Percentiles rank a stretch among this genome's conserved stretches.
Evolutionary conservation across 53 echinoderm and acorn worm genomes (phyloP).

Genomic region (Stichopus horrens): DNA sequence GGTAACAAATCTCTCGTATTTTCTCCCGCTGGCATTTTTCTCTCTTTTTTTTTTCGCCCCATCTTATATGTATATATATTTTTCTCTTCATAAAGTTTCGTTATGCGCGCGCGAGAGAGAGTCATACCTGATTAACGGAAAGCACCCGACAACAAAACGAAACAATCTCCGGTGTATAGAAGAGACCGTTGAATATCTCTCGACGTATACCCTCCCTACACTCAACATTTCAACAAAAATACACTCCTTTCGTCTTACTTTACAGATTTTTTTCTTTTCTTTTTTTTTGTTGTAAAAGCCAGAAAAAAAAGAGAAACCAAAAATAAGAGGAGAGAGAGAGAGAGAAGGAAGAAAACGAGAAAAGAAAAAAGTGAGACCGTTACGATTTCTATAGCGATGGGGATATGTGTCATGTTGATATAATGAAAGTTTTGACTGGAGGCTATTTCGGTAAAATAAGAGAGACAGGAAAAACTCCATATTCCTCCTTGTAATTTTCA

Average conservation of each 20-base stretch:
- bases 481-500: slow-evolving; percentile 7
- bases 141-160: slow-evolving; percentile 8
- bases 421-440: slow-evolving; percentile 35
- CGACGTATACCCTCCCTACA: not conserved
- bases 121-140: slow-evolving; percentile 32
- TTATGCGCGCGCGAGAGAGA: not conserved
- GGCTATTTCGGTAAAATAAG: slow-evolving; percentile 35
- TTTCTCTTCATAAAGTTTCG: slow-evolving; percentile 5
- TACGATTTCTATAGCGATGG: slow-evolving; percentile 33
- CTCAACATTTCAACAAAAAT: not conserved
- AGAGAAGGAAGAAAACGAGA: not conserved
- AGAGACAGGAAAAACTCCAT: not conserved
- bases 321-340: not conserved
- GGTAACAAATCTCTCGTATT: slow-evolving; percentile 34
- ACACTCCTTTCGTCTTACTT: slow-evolving; percentile 1
- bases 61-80: not conserved
- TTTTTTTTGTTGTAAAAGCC: too few species aligned
- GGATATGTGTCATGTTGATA: slow-evolving; percentile 45
- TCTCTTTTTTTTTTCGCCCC: not conserved
- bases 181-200: slow-evolving; percentile 12
- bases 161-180: slow-evolving; percentile 21
- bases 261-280: too few species aligned
- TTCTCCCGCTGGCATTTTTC: slow-evolving; percentile 36
- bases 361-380: slow-evolving; percentile 9
- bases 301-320: too few species aligned